Evolutionary conservation across 2,113 vertebrate genomes (phyloP).

Genomic region (Hemicordylus capensis): DNA sequence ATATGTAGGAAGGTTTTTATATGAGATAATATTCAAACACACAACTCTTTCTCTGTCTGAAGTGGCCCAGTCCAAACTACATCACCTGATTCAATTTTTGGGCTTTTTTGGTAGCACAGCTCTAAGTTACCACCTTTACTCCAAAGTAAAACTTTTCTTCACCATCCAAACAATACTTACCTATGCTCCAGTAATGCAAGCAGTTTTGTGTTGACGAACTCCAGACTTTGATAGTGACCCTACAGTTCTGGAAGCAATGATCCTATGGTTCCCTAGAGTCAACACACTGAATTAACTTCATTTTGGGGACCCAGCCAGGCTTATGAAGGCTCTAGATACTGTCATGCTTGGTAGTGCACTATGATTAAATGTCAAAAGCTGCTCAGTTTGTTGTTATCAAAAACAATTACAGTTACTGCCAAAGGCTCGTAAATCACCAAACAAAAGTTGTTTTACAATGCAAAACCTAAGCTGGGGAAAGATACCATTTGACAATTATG

Average conservation of each 20-base stretch:
- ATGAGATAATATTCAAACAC: not conserved
- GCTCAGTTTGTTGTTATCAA: not conserved
- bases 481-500: not conserved
- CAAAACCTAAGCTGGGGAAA: not conserved
- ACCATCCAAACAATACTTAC: slow-evolving; percentile 10
- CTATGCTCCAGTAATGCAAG: not conserved
- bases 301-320: not conserved
- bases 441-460: not conserved
- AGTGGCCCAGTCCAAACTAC: not conserved
- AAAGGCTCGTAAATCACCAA: not conserved
- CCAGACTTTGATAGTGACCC: not conserved
- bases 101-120: not conserved
- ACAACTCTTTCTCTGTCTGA: not conserved
- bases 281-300: not conserved
- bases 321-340: not conserved
- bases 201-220: slow-evolving; percentile 11
- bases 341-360: not conserved
- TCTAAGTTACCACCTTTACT: slow-evolving; percentile 53
- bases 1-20: not conserved
- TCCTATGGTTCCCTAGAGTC: not conserved
- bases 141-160: slow-evolving; percentile 18
- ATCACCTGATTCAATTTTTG: not conserved
- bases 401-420: not conserved
- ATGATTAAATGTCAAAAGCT: not conserved
- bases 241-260: not conserved